Percentiles rank a stretch among this genome's conserved stretches.
phyloP scores from a whole-genome alignment of 2,113 vertebrate species.

The Maylandia zebra region DNA sequence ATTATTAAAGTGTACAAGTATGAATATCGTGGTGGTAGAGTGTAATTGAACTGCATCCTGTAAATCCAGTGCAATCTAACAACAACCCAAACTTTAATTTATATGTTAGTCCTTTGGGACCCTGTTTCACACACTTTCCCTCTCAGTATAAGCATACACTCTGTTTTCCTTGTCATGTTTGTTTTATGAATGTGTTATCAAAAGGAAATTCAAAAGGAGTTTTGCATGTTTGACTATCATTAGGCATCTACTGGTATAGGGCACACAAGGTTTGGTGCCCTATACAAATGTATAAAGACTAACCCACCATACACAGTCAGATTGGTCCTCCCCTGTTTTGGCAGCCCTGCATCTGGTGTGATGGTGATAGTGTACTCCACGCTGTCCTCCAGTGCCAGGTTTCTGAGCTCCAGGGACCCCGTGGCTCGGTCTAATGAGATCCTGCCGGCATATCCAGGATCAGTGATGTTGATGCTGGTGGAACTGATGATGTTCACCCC shows the following conservation, averaged over 20 bases:
- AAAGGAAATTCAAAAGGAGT: background rate
- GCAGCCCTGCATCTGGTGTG: background rate
- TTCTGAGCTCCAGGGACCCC: slow-evolving; percentile 52
- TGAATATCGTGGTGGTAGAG: rapidly evolving
- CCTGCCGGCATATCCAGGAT: background rate
- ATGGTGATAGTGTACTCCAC: slow-evolving; percentile 27
- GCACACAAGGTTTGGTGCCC: rapidly evolving
- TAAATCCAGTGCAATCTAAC: background rate
- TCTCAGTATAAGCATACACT: rapidly evolving
- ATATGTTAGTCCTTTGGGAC: background rate
- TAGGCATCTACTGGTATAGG: rapidly evolving
- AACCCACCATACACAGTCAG: slow-evolving; percentile 47
- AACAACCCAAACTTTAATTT: background rate
- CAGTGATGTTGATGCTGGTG: background rate
- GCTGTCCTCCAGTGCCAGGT: slow-evolving; percentile 40
- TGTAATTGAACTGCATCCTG: background rate
- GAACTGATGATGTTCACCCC: slow-evolving; percentile 19
- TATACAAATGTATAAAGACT: background rate
- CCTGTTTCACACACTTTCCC: background rate
- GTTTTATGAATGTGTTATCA: background rate
- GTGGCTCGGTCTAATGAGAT: slow-evolving; percentile 42
- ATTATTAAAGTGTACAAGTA: background rate
- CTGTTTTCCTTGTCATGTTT: rapidly evolving
- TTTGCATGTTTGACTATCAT: background rate
- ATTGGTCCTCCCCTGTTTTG: background rate